Evolutionary conservation across 2,113 vertebrate genomes (phyloP), one percentile per base, ranked within the genome.

Genomic region (Catharus bicknelli): DNA sequence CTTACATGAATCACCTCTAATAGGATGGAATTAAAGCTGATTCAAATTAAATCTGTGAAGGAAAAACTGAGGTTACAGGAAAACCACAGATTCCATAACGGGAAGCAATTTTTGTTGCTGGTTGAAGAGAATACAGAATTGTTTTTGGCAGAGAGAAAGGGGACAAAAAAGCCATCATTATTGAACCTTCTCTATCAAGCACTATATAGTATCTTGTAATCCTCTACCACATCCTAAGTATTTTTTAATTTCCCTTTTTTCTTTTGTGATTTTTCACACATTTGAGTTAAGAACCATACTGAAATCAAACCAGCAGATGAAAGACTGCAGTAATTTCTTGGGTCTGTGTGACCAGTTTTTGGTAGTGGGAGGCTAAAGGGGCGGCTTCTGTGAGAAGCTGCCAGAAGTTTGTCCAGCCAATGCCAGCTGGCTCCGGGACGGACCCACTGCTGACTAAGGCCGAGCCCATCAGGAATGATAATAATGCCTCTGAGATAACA

Each of bases 21-120:
- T 7, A 81, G 19, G 22, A 51, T 8, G 55, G 50, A 77, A 81
- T 69, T 66, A 86, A 76, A 36, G n/a, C 18, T 77, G 50, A 80
- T 73, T 73, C 40, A 83, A 86, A 83, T 74, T 55, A 79, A 92
- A 77, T 36, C 73, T 62, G 16, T 66, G 73, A 93, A 83, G 64
- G 59, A 80, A 92, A 92, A 88, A 78, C 1, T 62, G 55, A 92
- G 38, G 55, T 62, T 88, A 78, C 81, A 86, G 45, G 63, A 94
- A 91, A 93, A 84, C 50, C 68, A 88, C 75, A 84, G 57, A 70
- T 66, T 86, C 38, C 26, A 5, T n/a, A 57, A 83, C 0, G 1
- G 32, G 68, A 74, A 86, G 45, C 55, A 74, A 29, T 75, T 75
- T 89, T 50, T 88, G 14, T 69, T 91, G 55, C 3, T 5, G 73